Conservation (phyloP, 2,888 invertebrate species). For the Osmoderma eremita region DNA sequence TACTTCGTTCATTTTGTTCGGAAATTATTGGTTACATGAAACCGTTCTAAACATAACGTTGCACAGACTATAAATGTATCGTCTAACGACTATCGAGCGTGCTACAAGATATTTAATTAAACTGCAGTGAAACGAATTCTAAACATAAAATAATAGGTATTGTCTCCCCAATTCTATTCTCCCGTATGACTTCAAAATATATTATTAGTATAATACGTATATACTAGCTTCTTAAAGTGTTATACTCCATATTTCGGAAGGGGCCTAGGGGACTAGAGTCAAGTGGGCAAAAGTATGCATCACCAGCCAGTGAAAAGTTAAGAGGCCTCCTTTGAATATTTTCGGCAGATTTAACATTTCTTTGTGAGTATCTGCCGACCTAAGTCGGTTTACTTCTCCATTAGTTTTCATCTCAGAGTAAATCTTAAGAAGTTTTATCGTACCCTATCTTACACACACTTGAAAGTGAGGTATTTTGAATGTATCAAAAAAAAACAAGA, state of each 20-base stretch:
- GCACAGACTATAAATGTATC: no score
- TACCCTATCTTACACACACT: neutral
- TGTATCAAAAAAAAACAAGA: no score
- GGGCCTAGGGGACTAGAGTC: constrained; percentile 6
- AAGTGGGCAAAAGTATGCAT: constrained; percentile 21
- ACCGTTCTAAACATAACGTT: constrained; percentile 14
- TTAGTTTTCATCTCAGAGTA: constrained; percentile 32
- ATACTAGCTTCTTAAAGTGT: neutral
- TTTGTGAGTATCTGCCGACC: constrained; percentile 35
- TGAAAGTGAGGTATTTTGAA: no score
- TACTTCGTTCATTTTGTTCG: constrained; percentile 20
- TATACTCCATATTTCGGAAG: constrained; percentile 9
- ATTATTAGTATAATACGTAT: no score
- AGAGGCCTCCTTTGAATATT: constrained; percentile 20
- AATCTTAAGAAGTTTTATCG: constrained; percentile 19
- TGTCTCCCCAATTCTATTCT: no score
- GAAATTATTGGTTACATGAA: constrained; percentile 30
- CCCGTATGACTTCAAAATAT: no score
- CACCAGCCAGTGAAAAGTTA: constrained; percentile 20
- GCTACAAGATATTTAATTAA: no score
- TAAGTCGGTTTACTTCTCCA: constrained; percentile 19
- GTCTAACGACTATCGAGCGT: no score
- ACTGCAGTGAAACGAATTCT: no score
- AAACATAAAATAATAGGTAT: no score
- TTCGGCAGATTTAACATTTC: constrained; percentile 32